Base-by-base conservation (phyloP, 2,113 vertebrate species). In the Erythrocercus mccallii region DNA sequence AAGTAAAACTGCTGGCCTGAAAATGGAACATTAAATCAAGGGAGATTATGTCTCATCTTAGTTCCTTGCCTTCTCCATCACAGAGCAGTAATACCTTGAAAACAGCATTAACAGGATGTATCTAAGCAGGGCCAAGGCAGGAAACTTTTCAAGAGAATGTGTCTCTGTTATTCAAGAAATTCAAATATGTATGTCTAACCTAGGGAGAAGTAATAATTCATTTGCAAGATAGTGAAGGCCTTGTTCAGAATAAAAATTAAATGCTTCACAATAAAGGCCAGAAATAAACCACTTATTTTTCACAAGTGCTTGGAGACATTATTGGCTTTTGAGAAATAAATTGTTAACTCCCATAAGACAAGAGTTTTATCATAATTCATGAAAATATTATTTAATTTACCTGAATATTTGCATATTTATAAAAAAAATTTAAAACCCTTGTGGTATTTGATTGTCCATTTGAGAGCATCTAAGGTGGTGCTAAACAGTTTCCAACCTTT, bases 391-490 rank as follows among this genome's bases (percentile, higher is more conserved):
- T 7, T 77, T 30, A 73, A 78, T 65, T 73, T 51, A 11, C 5
- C 15, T 5, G 27, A 84, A 65, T 54, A 64, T 68, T 48, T 56
- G 0, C 8, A 42, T 40, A 58, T 12, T 15, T 27, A 14, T 11
- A 15, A 69, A 50, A 54, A 24, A 18, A 15, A 2, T 4, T 19
- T 5, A 13, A 24, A 58, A 40, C 15, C 0, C 5, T 5, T 38
- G 3, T 38, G 4, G 1, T 40, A 6, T 56, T 48, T 30, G 2
- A 1, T 33, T 82, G 10, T 31, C 6, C 18, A 27, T 73, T 53
- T 70, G 14, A 54, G 9, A 66, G 3, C 7, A 58, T 45, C 13
- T 62, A 11, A 69, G 12, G 10, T 54, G 3, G 20, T 38, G 12
- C 3, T 73, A 80, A 91, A 33, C 2, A 16, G 2, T 45, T 81